Evolutionary conservation across 2,113 vertebrate species (phyloP), one percentile per base, ranked within the genome.

Genomic region (Crotalus helleri): DNA sequence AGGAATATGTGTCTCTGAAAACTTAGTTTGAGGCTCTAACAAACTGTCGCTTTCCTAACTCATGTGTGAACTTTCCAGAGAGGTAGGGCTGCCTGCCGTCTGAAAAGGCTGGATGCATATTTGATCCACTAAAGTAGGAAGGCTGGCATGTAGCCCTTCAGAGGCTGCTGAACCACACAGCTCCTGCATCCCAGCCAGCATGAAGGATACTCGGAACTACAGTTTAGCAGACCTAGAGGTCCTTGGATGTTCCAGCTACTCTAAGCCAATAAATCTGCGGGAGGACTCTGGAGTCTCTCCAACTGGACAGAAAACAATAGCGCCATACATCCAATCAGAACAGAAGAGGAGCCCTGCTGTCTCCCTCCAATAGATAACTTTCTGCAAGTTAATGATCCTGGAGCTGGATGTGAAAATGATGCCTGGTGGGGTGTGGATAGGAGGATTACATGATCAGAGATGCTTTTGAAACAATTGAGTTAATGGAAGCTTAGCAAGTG

Each of bases 401-500:
- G 95, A 96, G 93, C 94, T 95, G 94, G 96, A 95, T 93, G 93
- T 95, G 96, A 96, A 97, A 96, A 96, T 96, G 94, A 96, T 93
- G 94, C 87, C 86, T 59, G 89, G 51, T 69, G 51, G n/a, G 51
- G 49, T 81, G 46, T 95, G 88, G 92, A 5, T 55, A 85, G 91
- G 69, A 90, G 92, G 44, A 58, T 55, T 74, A 92, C 93, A 81
- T 54, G 85, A 29, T 92, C 51, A 81, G 94, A 94, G 95, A 96
- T 92, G 95, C 95, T 97, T 96, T 96, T 94, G 96, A 97, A 97
- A 96, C 93, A 97, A 97, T 96, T 96, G 96, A 97, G 96, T 96
- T 97, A 97, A 97, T 97, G 97, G 96, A 96, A 95, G 94, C 96
- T 93, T 94, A 96, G 96, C 94, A 93, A 95, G 88, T 91, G 91